Evolutionary conservation across 2,888 invertebrate species (phyloP), one percentile per base, ranked within the genome.

Genomic region (Sphaerophoria taeniata): DNA sequence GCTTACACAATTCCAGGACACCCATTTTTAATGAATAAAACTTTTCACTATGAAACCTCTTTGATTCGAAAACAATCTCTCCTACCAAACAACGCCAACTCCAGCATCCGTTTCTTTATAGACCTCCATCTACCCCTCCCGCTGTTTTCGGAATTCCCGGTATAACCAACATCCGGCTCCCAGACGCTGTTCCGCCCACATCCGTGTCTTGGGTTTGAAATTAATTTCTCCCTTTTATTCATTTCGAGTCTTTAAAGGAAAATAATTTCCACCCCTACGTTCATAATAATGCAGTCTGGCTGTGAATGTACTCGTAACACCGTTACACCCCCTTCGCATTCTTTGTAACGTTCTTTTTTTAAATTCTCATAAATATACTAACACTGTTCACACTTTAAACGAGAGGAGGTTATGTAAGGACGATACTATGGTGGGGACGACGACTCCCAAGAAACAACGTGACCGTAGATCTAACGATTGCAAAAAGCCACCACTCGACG

Each of bases 11-110:
- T 67, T 74, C 71, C 74, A 72, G 24, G 79, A 56, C 74, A 47
- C 60, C 75, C 70, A 75, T 79, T 67, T 75, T 71, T 75, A 75
- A 79, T 61, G 67, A 84, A 75, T 51, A 75, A 80, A 80, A 80
- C 75, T 84, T 80, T 80, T 69, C 75, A 80, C 75, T 76, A 69
- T 84, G 75, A 71, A 76, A 67, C 70, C 79, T 65, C 75, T 72
- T 79, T 71, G 75, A 84, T 76, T 69, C 56, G 72, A 84, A 84
- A 84, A 84, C 80, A 84, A 84, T 84, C 79, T 72, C 55, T 70
- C 51, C 24, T 24, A 24, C 24, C 1, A 24, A 61, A 49, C 67
- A 69, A 71, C 65, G 67, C 71, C 69, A 63, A 61, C 74, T 75
- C 31, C 73, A 67, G 60, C 67, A 69, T 73, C 73, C 63, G 49